A percentile compares a stretch with the other conserved stretches of the same genome.
These are phyloP conservation scores for Marmota monax DNA, from an alignment of 2,113 vertebrate species.

Conservation along the genomic window DNA sequence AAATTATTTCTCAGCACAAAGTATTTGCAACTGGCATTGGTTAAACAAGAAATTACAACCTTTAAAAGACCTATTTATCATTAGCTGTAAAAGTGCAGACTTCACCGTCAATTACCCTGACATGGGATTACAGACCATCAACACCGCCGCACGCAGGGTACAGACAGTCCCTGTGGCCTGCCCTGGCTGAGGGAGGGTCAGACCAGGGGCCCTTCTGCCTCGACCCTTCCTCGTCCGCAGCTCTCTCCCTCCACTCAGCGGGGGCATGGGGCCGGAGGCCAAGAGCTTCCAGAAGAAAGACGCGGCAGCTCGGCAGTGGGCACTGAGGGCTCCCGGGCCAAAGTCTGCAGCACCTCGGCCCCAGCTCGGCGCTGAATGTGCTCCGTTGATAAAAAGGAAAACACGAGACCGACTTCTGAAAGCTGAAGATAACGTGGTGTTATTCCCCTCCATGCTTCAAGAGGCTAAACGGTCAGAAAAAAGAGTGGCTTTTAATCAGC, in stretches of 20 bases:
- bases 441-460: constrained; percentile 26
- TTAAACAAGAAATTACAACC: constrained; percentile 88
- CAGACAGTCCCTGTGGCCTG: constrained; percentile 21
- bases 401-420: not conserved
- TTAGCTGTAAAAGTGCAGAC: constrained; percentile 86
- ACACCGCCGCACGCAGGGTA: not conserved
- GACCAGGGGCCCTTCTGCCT: constrained; percentile 28
- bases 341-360: not conserved
- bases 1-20: constrained; percentile 88
- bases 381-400: not conserved
- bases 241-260: not conserved
- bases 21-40: constrained; percentile 86
- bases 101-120: constrained; percentile 83
- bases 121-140: constrained; percentile 82
- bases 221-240: not conserved
- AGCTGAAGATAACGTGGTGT: constrained; percentile 8
- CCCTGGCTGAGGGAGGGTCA: not conserved
- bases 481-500: constrained; percentile 35
- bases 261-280: not conserved
- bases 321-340: not conserved
- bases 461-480: constrained; percentile 13
- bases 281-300: not conserved
- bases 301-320: accelerated
- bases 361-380: not conserved
- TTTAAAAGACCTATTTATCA: constrained; percentile 87